Base-by-base conservation (phyloP, 2,797 vertebrate genomes). In the Natrix natrix region DNA sequence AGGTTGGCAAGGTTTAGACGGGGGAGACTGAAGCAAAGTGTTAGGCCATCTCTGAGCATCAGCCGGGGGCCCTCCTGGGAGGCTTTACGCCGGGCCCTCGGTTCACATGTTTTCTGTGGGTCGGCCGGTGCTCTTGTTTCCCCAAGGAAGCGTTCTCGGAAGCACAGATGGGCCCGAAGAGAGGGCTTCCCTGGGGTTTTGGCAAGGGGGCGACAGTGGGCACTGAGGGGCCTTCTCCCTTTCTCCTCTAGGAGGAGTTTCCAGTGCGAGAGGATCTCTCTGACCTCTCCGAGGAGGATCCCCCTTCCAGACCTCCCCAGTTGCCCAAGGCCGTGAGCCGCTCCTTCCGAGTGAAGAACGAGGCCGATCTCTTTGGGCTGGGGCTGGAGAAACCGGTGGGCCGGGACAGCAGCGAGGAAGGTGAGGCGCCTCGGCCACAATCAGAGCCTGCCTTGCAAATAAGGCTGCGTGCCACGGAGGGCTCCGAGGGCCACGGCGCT, bases 301-400 rank as follows among this genome's bases (percentile, higher is more conserved):
- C 94, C 3, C 93, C 96, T 0, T 95, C 97, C 3, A 98, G 95
- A 92, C 97, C 94, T 4, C 89, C 97, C 0, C 98, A 97, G 0
- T 96, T 97, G 0, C 88, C 97, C 90, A 98, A 98, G 95, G 96
- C 98, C 86, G 94, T 97, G 0, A 61, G 96, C 22, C 97, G 97
- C 66, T 97, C 98, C 96, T 99, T 99, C 94, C 99, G 98, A 94
- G 96, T 96, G 95, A 98, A 98, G 96, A 97, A 98, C 0, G 97
- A 98, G 1, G 91, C 97, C 0, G 99, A 99, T 95, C 98, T 99
- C 92, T 99, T 99, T 1, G 99, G 99, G 61, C 96, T 99, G 56
- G 99, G 99, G 93, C 94, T 98, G 91, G 98, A 98, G 63, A 98
- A 98, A 90, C 95, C 98, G 0, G 96, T 96, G 56, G 90, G 94